These are phyloP conservation scores for Muntiacus muntjak DNA, from an alignment of 2,113 vertebrate genomes.

Conservation along the genomic window DNA sequence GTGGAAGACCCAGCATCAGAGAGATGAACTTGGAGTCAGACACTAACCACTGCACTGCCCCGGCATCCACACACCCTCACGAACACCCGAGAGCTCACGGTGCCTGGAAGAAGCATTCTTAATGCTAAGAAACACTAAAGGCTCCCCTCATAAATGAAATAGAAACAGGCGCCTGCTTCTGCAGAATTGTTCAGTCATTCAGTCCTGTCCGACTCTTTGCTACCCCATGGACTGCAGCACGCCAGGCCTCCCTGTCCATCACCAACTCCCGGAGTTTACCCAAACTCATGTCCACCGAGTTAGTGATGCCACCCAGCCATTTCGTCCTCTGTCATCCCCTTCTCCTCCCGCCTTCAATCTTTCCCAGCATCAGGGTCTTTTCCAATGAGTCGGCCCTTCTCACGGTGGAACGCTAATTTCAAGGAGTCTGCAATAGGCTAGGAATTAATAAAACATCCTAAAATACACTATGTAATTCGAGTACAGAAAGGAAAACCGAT, in stretches of 20 bases:
- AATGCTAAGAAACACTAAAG: not conserved
- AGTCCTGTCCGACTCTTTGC: fast-evolving
- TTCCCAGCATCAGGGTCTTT: not conserved
- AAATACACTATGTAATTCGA: not conserved
- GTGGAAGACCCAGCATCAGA: too few relatives aligned
- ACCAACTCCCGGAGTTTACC: not conserved
- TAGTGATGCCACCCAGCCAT: not conserved
- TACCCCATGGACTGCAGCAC: not conserved
- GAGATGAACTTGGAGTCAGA: not conserved
- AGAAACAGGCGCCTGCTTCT: not conserved
- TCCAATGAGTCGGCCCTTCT: not conserved
- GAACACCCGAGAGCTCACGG: not conserved
- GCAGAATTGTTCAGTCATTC: not conserved
- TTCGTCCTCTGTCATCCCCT: not conserved
- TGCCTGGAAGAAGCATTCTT: not conserved
- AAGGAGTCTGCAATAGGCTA: not conserved
- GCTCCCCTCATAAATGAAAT: not conserved
- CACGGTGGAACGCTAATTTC: not conserved
- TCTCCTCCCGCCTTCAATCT: not conserved
- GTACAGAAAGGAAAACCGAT: not conserved
- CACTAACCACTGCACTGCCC: not conserved
- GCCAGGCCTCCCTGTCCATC: not conserved
- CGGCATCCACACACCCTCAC: fast-evolving
- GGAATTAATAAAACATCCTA: not conserved
- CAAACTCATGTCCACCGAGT: not conserved